phyloP scores from a whole-genome alignment of 1,140 invertebrate genomes.

The Samia ricini region DNA sequence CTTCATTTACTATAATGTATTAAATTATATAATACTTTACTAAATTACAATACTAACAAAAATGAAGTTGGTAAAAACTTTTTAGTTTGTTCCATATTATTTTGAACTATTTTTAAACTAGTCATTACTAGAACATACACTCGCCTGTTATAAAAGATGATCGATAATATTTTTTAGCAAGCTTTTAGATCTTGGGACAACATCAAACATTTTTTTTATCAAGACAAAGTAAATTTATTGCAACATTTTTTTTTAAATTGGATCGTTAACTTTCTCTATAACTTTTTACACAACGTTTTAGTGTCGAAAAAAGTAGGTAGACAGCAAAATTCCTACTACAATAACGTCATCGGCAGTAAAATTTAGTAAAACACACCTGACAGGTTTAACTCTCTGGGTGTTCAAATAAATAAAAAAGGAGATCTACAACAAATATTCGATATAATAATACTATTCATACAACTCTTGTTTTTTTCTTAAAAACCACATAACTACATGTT shows the following conservation, averaged over 20 bases:
- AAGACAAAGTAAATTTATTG: not conserved
- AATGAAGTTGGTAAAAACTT: too few species aligned
- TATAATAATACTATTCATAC: constrained; percentile 25
- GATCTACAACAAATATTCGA: constrained; percentile 41
- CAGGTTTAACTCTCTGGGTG: constrained; percentile 34
- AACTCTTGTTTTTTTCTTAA: constrained; percentile 16
- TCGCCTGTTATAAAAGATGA: not conserved
- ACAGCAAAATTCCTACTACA: constrained; percentile 1
- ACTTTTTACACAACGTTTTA: not conserved
- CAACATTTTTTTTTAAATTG: not conserved
- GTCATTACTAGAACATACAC: not conserved
- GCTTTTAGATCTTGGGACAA: not conserved
- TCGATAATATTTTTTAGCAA: not conserved
- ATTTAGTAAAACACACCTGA: constrained; percentile 29
- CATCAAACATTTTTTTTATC: not conserved
- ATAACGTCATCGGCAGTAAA: constrained; percentile 24
- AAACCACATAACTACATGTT: constrained; percentile 17
- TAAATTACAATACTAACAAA: too few species aligned
- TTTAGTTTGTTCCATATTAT: too few species aligned
- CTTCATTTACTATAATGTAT: too few species aligned
- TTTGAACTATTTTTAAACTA: not conserved
- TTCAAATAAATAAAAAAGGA: constrained; percentile 30
- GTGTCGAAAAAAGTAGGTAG: constrained; percentile 4
- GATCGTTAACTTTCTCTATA: not conserved
- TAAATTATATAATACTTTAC: too few species aligned